Percentiles rank a stretch among this genome's conserved stretches.
phyloP scores from a whole-genome alignment of 2,888 invertebrate genomes.

The Campoplex nolae region DNA sequence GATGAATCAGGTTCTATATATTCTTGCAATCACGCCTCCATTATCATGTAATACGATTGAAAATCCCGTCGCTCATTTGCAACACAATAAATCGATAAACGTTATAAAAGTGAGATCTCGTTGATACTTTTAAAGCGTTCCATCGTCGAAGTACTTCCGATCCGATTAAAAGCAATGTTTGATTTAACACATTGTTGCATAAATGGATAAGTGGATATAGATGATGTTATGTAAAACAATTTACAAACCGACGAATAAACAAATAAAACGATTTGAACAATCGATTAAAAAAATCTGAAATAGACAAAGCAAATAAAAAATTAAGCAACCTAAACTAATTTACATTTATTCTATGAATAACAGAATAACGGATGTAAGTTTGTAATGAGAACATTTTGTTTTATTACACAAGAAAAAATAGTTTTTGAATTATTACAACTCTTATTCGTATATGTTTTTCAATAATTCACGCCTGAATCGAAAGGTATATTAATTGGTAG shows the following conservation, averaged over 20 bases:
- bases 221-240: neutral
- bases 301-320: neutral
- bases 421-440: neutral
- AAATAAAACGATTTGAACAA: neutral
- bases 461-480: neutral
- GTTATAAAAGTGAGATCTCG: constrained; percentile 4
- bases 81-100: constrained; percentile 54
- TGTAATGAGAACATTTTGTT: neutral
- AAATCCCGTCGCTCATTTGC: constrained; percentile 36
- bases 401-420: neutral
- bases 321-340: neutral
- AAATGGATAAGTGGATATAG: constrained; percentile 7
- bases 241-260: neutral
- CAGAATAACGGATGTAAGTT: neutral
- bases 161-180: constrained; percentile 25
- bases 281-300: neutral
- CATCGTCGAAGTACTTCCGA: constrained; percentile 31
- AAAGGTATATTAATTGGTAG: neutral
- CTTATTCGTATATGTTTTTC: neutral
- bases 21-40: constrained; percentile 60
- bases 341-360: neutral
- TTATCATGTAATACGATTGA: constrained; percentile 58
- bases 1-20: constrained; percentile 44
- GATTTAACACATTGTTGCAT: neutral
- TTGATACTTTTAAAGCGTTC: constrained; percentile 17